Evolutionary conservation across 2,113 vertebrate genomes (phyloP), one percentile per base, ranked within the genome.

Genomic region (Boulengeromyrus knoepffleri): DNA sequence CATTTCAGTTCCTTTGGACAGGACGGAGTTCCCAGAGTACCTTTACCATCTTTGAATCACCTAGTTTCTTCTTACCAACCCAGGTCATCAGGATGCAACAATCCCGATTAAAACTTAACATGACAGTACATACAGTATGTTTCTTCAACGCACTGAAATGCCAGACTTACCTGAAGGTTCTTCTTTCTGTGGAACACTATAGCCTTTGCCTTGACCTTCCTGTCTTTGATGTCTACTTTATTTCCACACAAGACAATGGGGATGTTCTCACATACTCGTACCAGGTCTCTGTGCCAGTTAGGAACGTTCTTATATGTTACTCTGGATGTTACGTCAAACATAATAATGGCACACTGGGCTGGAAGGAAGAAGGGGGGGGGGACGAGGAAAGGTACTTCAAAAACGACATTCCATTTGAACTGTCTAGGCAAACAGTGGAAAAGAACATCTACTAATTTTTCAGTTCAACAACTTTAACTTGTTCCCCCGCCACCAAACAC

Each of bases 181-280:
- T 99, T 99, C 97, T 99, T 99, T 94, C 98, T 97, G 93, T 99
- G 99, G 93, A 99, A 99, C 89, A 99, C 98, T 2, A 99, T 99
- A 88, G 97, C 98, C 93, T 99, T 99, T 90, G 99, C 98, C 95
- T 99, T 99, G 89, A 99, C 99, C 96, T 99, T 99, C 93, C 98
- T 97, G 95, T 99, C 98, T 94, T 99, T 99, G 92, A 99, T 99
- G 93, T 99, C 99, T 94, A 99, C 99, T 93, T 99, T 99, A 96
- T 99, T 99, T 93, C 99, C 98, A 89, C 99, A 99, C 89, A 99
- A 95, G 91, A 99, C 98, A 90, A 99, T 99, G 91, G 99, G 99
- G 96, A 99, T 99, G 94, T 99, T 99, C 94, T 99, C 98, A 93
- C 98, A 99, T 89, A 99, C 99, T 86, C 99, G 97, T 91, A 99